Conservation (phyloP, 2,888 invertebrate species). For the Brassicogethes aeneus region DNA sequence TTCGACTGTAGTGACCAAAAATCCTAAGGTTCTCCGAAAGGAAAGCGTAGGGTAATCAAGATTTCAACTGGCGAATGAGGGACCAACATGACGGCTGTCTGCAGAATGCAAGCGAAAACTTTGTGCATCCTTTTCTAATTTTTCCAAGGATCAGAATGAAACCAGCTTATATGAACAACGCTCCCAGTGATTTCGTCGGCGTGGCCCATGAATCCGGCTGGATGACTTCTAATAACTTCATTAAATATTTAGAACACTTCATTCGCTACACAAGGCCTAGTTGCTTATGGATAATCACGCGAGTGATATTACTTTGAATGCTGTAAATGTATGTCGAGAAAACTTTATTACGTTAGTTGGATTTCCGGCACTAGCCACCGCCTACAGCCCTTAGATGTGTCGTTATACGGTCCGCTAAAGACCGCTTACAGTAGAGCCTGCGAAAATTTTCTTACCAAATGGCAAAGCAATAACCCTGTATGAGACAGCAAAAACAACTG, state of each 20-base stretch:
- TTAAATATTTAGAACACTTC: slow-evolving; percentile 12
- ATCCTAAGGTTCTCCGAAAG: slow-evolving; percentile 2
- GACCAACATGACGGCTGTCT: slow-evolving; percentile 7
- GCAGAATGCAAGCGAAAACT: slow-evolving; percentile 9
- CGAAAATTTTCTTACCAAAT: too few species aligned
- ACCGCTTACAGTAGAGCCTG: too few species aligned
- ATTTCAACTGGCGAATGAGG: slow-evolving; percentile 9
- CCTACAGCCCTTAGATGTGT: too few species aligned
- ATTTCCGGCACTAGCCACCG: slow-evolving; percentile 10
- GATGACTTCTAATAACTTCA: too few species aligned
- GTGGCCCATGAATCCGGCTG: too few species aligned
- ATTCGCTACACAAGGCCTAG: slow-evolving; percentile 6
- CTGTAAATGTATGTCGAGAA: slow-evolving; percentile 9
- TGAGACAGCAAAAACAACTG: too few species aligned
- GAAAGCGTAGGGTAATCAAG: slow-evolving; percentile 7
- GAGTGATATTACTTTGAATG: slow-evolving; percentile 10
- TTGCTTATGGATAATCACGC: slow-evolving; percentile 13
- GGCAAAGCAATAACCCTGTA: too few species aligned
- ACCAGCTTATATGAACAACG: slow-evolving; percentile 8
- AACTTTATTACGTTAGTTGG: slow-evolving; percentile 8
- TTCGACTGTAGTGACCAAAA: slow-evolving; percentile 6
- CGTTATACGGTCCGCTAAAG: too few species aligned
- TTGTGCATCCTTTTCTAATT: slow-evolving; percentile 7
- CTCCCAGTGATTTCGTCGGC: slow-evolving; percentile 8
- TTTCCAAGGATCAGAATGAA: slow-evolving; percentile 11